These are phyloP conservation scores for Drosophila burlai DNA, from an alignment of 1,140 invertebrate species.

Conservation along the genomic window DNA sequence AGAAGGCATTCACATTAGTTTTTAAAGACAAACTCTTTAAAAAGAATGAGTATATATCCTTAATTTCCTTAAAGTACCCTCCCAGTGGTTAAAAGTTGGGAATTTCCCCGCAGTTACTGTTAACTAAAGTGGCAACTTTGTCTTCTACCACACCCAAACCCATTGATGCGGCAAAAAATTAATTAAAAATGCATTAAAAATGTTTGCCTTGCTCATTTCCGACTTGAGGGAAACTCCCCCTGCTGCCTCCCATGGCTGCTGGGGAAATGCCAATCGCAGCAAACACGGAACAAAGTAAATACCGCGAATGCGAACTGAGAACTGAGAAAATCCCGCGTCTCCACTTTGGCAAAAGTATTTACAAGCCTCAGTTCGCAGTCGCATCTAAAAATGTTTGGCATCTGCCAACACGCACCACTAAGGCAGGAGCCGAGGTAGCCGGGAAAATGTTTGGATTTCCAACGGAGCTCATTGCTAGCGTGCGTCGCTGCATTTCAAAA, in stretches of 20 bases:
- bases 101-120: neutral
- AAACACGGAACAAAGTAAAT: conserved; percentile 48
- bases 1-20: neutral
- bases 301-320: conserved; percentile 44
- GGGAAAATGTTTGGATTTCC: conserved; percentile 77
- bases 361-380: conserved; percentile 79
- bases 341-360: conserved; percentile 80
- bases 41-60: neutral
- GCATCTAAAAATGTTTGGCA: conserved; percentile 82
- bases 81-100: neutral
- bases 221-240: conserved; percentile 3
- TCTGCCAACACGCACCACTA: conserved; percentile 81
- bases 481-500: conserved; percentile 77
- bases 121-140: conserved; percentile 42
- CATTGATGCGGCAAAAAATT: conserved; percentile 61
- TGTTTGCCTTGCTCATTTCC: conserved; percentile 39
- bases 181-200: conserved; percentile 80
- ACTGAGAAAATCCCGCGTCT: conserved; percentile 72
- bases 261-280: conserved; percentile 53
- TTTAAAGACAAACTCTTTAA: neutral
- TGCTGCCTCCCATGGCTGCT: neutral
- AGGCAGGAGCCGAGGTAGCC: conserved; percentile 34
- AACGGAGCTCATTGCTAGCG: conserved; percentile 79
- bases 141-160: conserved; percentile 11
- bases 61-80: neutral